Evolutionary conservation across 2,797 vertebrate species (phyloP).

Genomic region (Myotis planiceps): DNA sequence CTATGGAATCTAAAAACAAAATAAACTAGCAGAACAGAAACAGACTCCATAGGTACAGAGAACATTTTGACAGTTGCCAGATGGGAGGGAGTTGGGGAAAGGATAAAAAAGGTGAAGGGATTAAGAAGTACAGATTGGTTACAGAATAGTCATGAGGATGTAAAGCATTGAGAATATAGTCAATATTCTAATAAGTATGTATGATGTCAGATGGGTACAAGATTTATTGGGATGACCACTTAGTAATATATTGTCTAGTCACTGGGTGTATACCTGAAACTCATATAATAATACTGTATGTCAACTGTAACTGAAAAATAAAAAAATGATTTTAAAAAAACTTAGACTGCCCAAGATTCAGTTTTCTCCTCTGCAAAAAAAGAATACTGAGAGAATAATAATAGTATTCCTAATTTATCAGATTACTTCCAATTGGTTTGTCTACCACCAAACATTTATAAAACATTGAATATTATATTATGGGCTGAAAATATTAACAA

Average conservation of each 20-base stretch:
- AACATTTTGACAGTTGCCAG: not conserved
- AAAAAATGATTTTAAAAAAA: not conserved
- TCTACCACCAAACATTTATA: not conserved
- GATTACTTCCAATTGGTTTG: not conserved
- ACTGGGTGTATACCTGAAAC: not conserved
- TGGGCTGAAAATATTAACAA: not conserved
- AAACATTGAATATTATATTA: not conserved
- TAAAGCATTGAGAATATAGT: not conserved
- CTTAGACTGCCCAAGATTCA: not conserved
- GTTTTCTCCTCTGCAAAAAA: slow-evolving; percentile 22
- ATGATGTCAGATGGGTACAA: not conserved
- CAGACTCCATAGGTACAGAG: not conserved
- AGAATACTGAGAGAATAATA: not conserved
- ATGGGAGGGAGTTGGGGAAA: not conserved
- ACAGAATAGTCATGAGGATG: not conserved
- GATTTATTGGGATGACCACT: not conserved
- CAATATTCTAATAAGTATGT: not conserved
- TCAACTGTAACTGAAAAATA: not conserved
- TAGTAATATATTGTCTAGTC: too few species aligned
- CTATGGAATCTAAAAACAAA: not conserved
- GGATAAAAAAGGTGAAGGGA: not conserved
- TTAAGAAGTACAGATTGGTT: not conserved
- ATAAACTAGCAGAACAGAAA: not conserved
- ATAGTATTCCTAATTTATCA: not conserved
- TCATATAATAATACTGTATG: not conserved